Evolutionary conservation across 2,888 invertebrate genomes (phyloP).

Genomic region (Helleia helle): DNA sequence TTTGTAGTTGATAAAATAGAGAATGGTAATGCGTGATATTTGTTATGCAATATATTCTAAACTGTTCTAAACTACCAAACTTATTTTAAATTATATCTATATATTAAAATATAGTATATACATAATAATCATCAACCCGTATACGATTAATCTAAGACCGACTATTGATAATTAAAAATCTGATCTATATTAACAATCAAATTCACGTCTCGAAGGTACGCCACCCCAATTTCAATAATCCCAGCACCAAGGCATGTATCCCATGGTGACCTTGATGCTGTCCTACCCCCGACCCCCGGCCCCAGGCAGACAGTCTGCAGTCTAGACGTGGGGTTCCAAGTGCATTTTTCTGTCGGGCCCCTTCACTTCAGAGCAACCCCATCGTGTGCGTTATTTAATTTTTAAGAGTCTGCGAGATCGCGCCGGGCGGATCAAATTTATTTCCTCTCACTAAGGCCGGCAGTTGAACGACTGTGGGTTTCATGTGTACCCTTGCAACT

Average conservation of each 20-base stretch:
- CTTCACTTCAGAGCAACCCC: constrained; percentile 44
- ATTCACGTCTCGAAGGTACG: not conserved
- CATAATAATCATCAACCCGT: too few relatives aligned
- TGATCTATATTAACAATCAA: not conserved
- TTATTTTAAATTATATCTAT: too few relatives aligned
- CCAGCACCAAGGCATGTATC: constrained; percentile 10
- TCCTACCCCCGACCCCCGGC: constrained; percentile 34
- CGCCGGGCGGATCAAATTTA: too few relatives aligned
- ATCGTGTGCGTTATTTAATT: constrained; percentile 59
- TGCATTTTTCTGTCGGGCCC: constrained; percentile 71
- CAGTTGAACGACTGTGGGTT: too few relatives aligned
- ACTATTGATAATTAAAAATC: not conserved
- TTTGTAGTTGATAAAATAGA: too few relatives aligned
- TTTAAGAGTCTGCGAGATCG: constrained; percentile 30
- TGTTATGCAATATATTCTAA: too few relatives aligned
- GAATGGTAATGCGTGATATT: too few relatives aligned
- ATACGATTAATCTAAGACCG: too few relatives aligned
- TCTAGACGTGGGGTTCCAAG: constrained; percentile 69
- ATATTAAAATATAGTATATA: too few relatives aligned
- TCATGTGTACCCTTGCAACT: too few relatives aligned
- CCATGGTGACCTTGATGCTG: constrained; percentile 31
- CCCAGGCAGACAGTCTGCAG: constrained; percentile 45
- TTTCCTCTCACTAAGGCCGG: not conserved
- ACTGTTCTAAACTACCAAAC: too few relatives aligned
- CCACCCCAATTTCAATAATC: not conserved